Evolutionary conservation across 2,888 invertebrate genomes (phyloP).

Genomic region (Drosophila glabriapex): DNA sequence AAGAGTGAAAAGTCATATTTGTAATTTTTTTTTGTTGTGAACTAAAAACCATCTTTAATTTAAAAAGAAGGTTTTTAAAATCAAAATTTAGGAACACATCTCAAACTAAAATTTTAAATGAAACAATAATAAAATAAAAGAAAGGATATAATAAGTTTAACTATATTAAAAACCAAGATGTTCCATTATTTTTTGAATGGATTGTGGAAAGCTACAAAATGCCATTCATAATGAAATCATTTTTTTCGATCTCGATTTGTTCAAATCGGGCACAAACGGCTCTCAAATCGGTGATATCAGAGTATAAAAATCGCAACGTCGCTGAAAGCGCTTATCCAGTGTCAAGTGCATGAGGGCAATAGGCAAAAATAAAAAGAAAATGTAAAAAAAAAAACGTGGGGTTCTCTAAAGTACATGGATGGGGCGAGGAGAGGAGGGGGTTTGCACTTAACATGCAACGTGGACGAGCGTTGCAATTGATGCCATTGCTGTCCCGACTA

Average conservation of each 20-base stretch:
- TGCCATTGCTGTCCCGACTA: slow-evolving; percentile 33
- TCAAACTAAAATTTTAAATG: background rate
- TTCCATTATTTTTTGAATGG: background rate
- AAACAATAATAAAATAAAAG: background rate
- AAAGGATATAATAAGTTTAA: background rate
- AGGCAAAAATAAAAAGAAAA: slow-evolving; percentile 1
- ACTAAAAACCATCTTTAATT: too few relatives aligned
- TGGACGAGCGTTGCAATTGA: slow-evolving; percentile 27
- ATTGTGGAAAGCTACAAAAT: too few relatives aligned
- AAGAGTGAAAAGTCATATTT: too few relatives aligned
- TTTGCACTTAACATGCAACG: slow-evolving; percentile 51
- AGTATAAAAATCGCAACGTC: slow-evolving; percentile 17
- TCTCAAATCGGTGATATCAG: background rate
- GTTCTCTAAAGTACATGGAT: background rate
- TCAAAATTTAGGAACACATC: background rate
- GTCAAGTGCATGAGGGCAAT: slow-evolving; percentile 70
- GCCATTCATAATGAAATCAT: too few relatives aligned
- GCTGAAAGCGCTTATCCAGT: slow-evolving; percentile 52
- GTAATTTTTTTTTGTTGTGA: too few relatives aligned
- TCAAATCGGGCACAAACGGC: background rate
- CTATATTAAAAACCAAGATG: background rate
- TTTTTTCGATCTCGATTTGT: too few relatives aligned
- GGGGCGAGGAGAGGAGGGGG: background rate
- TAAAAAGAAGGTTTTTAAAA: too few relatives aligned
- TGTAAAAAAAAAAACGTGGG: background rate